Conservation (phyloP, 1,140 invertebrate genomes). For the Amyelois transitella region DNA sequence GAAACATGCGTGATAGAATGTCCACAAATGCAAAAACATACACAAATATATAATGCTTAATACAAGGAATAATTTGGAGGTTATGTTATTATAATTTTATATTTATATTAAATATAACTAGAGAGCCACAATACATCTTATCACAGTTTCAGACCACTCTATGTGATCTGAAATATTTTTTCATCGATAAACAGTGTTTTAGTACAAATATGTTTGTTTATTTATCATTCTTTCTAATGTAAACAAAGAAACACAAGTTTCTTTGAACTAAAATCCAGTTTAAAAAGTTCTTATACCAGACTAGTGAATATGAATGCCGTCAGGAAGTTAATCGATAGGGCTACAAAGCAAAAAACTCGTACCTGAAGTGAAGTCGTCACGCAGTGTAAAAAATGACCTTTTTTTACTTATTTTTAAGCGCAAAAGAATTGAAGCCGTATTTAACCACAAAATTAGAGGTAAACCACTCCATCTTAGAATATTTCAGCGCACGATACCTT, state of each 20-base stretch:
- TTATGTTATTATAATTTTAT: no score
- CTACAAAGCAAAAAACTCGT: neutral
- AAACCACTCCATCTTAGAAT: slow-evolving; percentile 7
- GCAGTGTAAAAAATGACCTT: slow-evolving; percentile 9
- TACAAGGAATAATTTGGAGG: no score
- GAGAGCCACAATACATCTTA: no score
- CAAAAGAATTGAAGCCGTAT: slow-evolving; percentile 8
- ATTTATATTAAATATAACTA: no score
- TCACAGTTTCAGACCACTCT: no score
- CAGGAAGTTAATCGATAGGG: neutral
- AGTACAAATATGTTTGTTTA: neutral
- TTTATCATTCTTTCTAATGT: neutral
- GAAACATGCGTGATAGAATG: no score
- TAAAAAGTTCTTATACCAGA: neutral
- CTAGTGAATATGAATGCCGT: neutral
- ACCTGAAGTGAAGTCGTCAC: neutral
- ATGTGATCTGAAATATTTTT: no score
- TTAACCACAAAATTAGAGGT: slow-evolving; percentile 43
- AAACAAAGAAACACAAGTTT: neutral
- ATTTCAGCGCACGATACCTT: neutral
- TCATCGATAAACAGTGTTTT: slow-evolving; percentile 4
- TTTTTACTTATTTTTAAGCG: slow-evolving; percentile 23
- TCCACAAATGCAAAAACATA: no score
- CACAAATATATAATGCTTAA: no score
- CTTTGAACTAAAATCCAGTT: neutral